Evolutionary conservation across 2,113 vertebrate genomes (phyloP), one percentile per base, ranked within the genome.

Genomic region (Dipodomys spectabilis): DNA sequence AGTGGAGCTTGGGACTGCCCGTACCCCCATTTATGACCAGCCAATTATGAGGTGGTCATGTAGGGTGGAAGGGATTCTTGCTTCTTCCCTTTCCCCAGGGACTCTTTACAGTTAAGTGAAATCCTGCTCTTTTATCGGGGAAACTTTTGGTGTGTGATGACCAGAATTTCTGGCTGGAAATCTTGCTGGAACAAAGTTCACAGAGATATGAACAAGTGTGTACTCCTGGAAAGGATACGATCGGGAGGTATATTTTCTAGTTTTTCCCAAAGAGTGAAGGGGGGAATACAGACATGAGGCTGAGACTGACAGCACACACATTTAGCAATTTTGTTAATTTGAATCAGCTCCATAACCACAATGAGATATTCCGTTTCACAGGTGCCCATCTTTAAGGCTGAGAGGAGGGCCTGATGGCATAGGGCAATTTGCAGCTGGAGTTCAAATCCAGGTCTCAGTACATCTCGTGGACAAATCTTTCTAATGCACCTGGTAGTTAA

Each of bases 391-490:
- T 44, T 35, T 30, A 28, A 65, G 60, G 19, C 89, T 6, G 5
- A 35, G n/a, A 91, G 65, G 69, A 30, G 28, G 80, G 44, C 25
- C 49, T 71, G 53, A 73, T 75, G 28, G 32, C 22, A 13, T 28
- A 57, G 84, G 82, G 10, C 12, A 53, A n/a, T 32, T 35, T 67
- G 86, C 81, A 96, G 19, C 7, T 92, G 20, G 84, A 94, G 67
- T 27, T 92, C n/a, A 82, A 71, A 83, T 49, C 35, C 67, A 35
- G 28, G 16, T n/a, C 13, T 80, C 16, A 88, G 71, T 88, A n/a
- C 39, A 25, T 92, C 57, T 91, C 53, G n/a, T 35, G 18, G 85
- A 28, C 23, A 15, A 35, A 2, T 10, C 81, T 87, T 94, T 62
- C 78, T 92, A 74, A 60, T 32, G n/a, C 94, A 82, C 82, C 1